These are phyloP conservation scores for Myotis pilosus DNA, from an alignment of 2,797 vertebrate genomes.

Conservation along the genomic window DNA sequence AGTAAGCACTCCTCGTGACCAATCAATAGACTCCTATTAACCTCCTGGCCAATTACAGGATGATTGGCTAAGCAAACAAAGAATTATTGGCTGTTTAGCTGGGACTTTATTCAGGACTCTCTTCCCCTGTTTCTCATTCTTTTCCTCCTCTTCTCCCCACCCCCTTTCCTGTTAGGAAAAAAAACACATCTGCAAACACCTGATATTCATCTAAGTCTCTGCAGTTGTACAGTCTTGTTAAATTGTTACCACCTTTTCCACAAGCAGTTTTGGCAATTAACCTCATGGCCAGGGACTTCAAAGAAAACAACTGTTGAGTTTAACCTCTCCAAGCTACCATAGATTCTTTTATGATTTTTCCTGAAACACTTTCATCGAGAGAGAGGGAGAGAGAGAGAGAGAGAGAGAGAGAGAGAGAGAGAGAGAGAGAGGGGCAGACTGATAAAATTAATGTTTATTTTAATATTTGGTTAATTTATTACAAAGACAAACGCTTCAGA, in stretches of 20 bases:
- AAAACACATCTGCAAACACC: conserved; percentile 94
- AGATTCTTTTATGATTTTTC: conserved; percentile 96
- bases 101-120: conserved; percentile 85
- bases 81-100: conserved; percentile 92
- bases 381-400: background rate
- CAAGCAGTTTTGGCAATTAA: conserved; percentile 96
- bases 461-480: conserved; percentile 82
- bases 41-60: conserved; percentile 92
- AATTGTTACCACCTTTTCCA: conserved; percentile 99
- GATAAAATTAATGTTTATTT: conserved; percentile 83
- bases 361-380: conserved; percentile 90
- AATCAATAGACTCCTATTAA: conserved; percentile 88
- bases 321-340: conserved; percentile 91
- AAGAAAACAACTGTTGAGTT: conserved; percentile 91
- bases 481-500: conserved; percentile 70
- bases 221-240: conserved; percentile 92
- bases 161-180: conserved; percentile 81
- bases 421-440: conserved; percentile 72
- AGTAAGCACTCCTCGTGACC: conserved; percentile 84
- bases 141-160: conserved; percentile 81
- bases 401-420: conserved; percentile 49
- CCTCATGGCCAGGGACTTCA: conserved; percentile 93
- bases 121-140: conserved; percentile 82
- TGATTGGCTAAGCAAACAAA: conserved; percentile 96
- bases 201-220: conserved; percentile 90